These are phyloP conservation scores for Bolborhynchus lineola DNA, from an alignment of 2,113 vertebrate genomes.

Conservation along the genomic window DNA sequence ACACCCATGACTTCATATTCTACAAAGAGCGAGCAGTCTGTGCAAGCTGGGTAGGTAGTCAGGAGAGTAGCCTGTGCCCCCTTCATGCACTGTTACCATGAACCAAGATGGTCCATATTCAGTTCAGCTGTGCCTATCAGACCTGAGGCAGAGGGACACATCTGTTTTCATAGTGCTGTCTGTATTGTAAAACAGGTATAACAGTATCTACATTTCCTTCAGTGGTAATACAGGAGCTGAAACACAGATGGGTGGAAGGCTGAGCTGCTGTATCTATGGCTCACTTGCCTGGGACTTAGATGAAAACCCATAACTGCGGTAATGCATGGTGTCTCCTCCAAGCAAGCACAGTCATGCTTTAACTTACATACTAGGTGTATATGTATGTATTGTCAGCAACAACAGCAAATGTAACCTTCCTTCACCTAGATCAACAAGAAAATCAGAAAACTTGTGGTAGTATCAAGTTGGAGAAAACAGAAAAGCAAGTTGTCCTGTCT, in stretches of 20 bases:
- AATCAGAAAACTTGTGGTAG: background rate
- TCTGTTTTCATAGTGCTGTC: background rate
- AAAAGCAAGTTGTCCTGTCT: background rate
- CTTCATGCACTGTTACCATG: background rate
- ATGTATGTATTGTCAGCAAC: background rate
- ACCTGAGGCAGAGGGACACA: background rate
- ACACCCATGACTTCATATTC: background rate
- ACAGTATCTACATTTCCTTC: background rate
- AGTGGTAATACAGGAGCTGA: background rate
- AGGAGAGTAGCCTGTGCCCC: background rate
- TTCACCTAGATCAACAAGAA: background rate
- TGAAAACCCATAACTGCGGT: background rate
- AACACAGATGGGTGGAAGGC: background rate
- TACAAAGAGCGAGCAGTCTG: background rate
- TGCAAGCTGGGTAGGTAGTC: background rate
- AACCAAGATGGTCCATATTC: background rate
- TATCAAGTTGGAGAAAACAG: background rate
- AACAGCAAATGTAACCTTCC: background rate
- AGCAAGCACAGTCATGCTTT: background rate
- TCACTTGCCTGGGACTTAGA: background rate
- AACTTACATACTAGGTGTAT: background rate
- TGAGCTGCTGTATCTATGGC: background rate
- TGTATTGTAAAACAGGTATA: background rate
- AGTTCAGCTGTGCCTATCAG: background rate
- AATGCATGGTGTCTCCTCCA: background rate